Evolutionary conservation across 2,888 invertebrate species (phyloP).

Genomic region (Drosophila hamatofila): DNA sequence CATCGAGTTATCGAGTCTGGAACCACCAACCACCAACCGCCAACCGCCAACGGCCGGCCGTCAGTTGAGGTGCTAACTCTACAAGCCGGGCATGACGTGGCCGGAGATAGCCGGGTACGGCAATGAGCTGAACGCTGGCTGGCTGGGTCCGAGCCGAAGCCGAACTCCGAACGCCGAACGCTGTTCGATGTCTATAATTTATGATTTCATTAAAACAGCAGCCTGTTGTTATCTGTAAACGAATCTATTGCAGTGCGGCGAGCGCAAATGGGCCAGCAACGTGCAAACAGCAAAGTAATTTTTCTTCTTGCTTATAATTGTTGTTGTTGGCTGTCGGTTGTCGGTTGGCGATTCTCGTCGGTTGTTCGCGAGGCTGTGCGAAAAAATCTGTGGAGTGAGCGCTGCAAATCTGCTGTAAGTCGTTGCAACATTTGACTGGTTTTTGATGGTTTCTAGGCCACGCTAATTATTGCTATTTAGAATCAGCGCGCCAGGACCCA

Average conservation of each 20-base stretch:
- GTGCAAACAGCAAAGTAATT: conserved; percentile 82
- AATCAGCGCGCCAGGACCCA: conserved; percentile 66
- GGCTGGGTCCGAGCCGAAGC: neutral
- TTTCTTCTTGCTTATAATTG: conserved; percentile 77
- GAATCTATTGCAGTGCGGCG: conserved; percentile 77
- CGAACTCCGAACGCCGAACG: conserved; percentile 1
- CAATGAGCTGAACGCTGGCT: neutral
- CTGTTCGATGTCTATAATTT: conserved; percentile 81
- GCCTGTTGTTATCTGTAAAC: conserved; percentile 82
- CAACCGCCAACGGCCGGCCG: conserved; percentile 38
- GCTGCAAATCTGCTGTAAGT: conserved; percentile 48
- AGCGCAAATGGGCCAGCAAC: conserved; percentile 73
- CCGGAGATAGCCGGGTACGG: conserved; percentile 53
- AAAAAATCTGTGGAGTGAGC: conserved; percentile 49
- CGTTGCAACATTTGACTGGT: conserved; percentile 62
- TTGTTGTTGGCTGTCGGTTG: conserved; percentile 39
- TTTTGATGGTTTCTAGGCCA: conserved; percentile 80
- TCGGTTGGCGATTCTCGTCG: neutral
- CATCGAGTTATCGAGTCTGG: conserved; percentile 66
- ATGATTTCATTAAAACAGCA: conserved; percentile 85
- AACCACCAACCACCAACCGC: conserved; percentile 20
- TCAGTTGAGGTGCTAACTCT: conserved; percentile 75
- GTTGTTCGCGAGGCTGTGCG: conserved; percentile 49
- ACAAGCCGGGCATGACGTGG: conserved; percentile 75
- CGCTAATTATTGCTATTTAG: conserved; percentile 82